These are phyloP conservation scores for Hydrocynus forskahlii DNA, from an alignment of 2,797 vertebrate species.

Conservation along the genomic window DNA sequence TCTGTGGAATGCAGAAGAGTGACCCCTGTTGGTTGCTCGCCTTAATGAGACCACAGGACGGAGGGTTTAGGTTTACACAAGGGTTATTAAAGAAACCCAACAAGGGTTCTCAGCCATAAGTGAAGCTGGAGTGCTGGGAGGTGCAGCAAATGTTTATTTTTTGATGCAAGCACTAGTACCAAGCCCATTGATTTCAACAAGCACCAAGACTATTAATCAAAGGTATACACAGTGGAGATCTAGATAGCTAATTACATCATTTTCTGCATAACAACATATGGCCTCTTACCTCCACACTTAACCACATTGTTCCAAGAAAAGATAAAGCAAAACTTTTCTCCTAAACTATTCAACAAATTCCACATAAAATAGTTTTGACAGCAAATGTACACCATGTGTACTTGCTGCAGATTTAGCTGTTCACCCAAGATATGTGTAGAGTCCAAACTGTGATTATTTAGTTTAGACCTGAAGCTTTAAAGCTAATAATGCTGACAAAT, in stretches of 20 bases:
- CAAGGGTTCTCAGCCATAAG: conserved; percentile 64
- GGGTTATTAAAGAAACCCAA: conserved; percentile 69
- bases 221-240: not conserved
- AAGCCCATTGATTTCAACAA: not conserved
- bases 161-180: not conserved
- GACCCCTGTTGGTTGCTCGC: conserved; percentile 63
- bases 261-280: too few relatives aligned
- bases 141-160: not conserved
- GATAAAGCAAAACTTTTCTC: too few relatives aligned
- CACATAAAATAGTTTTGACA: too few relatives aligned
- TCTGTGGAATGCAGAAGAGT: conserved; percentile 58
- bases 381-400: too few relatives aligned
- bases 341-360: too few relatives aligned
- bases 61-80: conserved; percentile 62
- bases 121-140: conserved; percentile 21
- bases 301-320: too few relatives aligned
- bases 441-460: too few relatives aligned
- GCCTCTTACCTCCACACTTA: too few relatives aligned
- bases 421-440: too few relatives aligned
- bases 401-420: too few relatives aligned
- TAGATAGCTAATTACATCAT: not conserved
- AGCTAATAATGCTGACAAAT: too few relatives aligned
- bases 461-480: too few relatives aligned
- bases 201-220: not conserved
- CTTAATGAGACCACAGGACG: conserved; percentile 64